Base-by-base conservation (phyloP, 2,797 vertebrate species). In the Sebastiscus albofasciatus region DNA sequence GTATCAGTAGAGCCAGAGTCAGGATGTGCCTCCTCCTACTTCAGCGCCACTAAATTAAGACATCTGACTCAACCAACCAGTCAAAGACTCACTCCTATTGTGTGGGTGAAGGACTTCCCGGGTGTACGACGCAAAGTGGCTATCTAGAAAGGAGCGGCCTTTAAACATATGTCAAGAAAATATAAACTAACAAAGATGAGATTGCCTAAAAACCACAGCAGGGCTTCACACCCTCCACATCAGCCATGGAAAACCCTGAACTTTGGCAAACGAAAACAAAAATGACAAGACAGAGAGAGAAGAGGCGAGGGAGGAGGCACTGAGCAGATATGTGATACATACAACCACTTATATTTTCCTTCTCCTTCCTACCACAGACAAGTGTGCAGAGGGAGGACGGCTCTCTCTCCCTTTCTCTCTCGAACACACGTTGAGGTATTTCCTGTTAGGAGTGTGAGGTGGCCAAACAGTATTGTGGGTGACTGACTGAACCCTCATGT, bases 361-460 rank as follows among this genome's bases (percentile, higher is more conserved):
- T 24, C 55, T 82, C 26, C 71, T 42, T 81, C 52, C 55, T 61
- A 46, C 76, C 74, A 88, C 72, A 84, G 60, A 76, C 61, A 84
- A 54, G 75, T 73, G 76, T 49, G 66, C 10, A n/a, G 3, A 39
- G 65, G 52, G 10, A 84, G 68, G 42, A 81, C 79, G 79, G 59
- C 67, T 52, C 8, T 49, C 46, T 66, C 60, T 65, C 64, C 14
- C 59, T 31, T 60, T 58, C 66, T 9, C 66, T 67, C 77, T 80
- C 62, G 12, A 82, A 74, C 77, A 75, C 72, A 86, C 81, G 49
- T 83, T 80, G 81, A 91, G 89, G 87, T 86, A 92, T 93, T 94
- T 93, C 90, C 90, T 94, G 92, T 90, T 84, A 66, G 67, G 82
- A 89, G 65, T 84, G 70, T 74, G 78, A 91, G 83, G 80, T 79